Evolutionary conservation across 2,888 invertebrate species (phyloP).

Genomic region (Diabrotica balteata): DNA sequence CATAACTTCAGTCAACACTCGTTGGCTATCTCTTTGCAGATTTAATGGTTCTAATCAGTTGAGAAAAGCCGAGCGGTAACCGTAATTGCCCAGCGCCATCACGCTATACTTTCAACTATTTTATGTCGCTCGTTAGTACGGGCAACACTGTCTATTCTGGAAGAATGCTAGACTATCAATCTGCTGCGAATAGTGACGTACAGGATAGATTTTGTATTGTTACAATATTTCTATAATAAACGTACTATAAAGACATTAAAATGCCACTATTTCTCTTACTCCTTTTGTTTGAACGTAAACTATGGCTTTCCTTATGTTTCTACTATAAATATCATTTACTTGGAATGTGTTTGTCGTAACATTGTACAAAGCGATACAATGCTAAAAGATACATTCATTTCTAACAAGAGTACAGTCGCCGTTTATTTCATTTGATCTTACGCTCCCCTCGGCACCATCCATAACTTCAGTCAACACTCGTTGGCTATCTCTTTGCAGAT

Average conservation of each 20-base stretch:
- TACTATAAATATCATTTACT: too few relatives aligned
- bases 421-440: slow-evolving; percentile 16
- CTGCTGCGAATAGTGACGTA: too few relatives aligned
- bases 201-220: too few relatives aligned
- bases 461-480: slow-evolving; percentile 23
- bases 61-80: slow-evolving; percentile 21
- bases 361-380: too few relatives aligned
- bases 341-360: too few relatives aligned
- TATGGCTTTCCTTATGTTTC: too few relatives aligned
- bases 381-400: slow-evolving; percentile 5
- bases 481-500: slow-evolving; percentile 19
- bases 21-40: slow-evolving; percentile 19
- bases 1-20: slow-evolving; percentile 23
- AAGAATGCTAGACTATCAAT: too few relatives aligned
- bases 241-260: too few relatives aligned
- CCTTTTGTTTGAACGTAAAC: too few relatives aligned
- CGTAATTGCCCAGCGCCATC: slow-evolving; percentile 20
- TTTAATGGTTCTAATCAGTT: slow-evolving; percentile 24
- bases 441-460: slow-evolving; percentile 14
- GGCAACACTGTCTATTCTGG: background rate
- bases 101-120: slow-evolving; percentile 20
- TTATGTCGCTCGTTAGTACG: slow-evolving; percentile 1
- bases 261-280: too few relatives aligned
- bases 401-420: slow-evolving; percentile 1
- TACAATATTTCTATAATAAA: too few relatives aligned